phyloP scores from a whole-genome alignment of 2,888 invertebrate species.

The Cephus spinipes region DNA sequence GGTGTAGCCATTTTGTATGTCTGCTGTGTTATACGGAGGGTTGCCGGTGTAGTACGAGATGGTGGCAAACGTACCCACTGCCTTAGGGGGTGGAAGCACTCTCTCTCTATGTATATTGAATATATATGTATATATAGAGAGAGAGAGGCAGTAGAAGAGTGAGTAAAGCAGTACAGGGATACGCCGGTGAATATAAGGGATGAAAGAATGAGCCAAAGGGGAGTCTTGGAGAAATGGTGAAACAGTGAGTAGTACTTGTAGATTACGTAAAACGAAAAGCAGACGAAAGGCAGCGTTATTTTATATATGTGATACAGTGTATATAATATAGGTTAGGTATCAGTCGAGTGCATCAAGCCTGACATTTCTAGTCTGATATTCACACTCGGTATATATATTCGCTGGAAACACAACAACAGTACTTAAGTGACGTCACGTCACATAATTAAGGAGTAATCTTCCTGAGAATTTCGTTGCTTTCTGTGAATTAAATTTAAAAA shows the following conservation, averaged over 20 bases:
- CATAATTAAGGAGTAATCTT: too few relatives aligned
- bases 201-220: background rate
- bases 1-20: conserved; percentile 1
- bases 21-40: background rate
- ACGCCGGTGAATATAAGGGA: background rate
- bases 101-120: background rate
- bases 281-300: background rate
- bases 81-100: background rate
- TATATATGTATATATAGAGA: too few relatives aligned
- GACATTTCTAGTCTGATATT: too few relatives aligned
- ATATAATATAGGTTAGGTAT: too few relatives aligned
- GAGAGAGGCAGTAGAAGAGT: background rate
- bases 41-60: background rate
- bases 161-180: background rate
- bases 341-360: too few relatives aligned
- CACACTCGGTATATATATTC: too few relatives aligned
- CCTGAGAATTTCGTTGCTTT: too few relatives aligned
- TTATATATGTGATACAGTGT: background rate
- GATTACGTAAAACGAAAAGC: background rate
- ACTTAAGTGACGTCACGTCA: too few relatives aligned
- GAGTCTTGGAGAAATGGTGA: background rate
- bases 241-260: background rate
- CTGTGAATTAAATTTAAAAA: too few relatives aligned
- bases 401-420: too few relatives aligned
- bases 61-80: background rate